Evolutionary conservation across 2,888 invertebrate genomes (phyloP).

Genomic region (Octodonta nipae): DNA sequence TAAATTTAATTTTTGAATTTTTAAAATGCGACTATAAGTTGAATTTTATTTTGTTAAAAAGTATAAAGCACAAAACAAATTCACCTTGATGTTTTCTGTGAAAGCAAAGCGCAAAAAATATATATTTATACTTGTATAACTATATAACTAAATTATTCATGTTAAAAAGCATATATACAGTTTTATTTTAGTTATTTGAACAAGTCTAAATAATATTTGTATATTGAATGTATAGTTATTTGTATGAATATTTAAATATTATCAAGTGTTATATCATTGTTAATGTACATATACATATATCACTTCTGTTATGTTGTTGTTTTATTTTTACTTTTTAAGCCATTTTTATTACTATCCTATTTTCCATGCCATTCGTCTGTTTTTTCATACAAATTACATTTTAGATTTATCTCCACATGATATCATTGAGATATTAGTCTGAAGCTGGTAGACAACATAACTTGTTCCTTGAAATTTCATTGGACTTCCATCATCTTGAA

Average conservation of each 20-base stretch:
- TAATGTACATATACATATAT: constrained; percentile 20
- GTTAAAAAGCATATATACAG: constrained; percentile 7
- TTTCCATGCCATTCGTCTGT: not conserved
- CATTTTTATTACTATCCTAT: not conserved
- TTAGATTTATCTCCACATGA: too few species aligned
- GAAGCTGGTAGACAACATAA: too few species aligned
- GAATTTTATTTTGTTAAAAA: too few species aligned
- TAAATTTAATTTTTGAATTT: too few species aligned
- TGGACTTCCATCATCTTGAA: too few species aligned
- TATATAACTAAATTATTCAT: constrained; percentile 4
- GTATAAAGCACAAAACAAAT: too few species aligned
- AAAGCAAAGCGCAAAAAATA: constrained; percentile 22
- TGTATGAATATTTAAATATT: constrained; percentile 20
- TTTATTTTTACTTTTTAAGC: constrained; percentile 5
- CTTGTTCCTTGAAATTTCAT: too few species aligned
- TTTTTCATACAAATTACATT: not conserved
- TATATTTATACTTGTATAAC: constrained; percentile 21
- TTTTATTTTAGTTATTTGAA: constrained; percentile 11
- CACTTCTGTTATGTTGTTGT: constrained; percentile 12
- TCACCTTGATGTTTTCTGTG: constrained; percentile 25
- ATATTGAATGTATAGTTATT: constrained; percentile 21
- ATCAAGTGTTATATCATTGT: constrained; percentile 20
- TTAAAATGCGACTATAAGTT: too few species aligned
- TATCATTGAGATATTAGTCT: too few species aligned
- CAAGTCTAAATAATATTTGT: constrained; percentile 21